phyloP scores from a whole-genome alignment of 2,113 vertebrate genomes.

The Cettia cetti region DNA sequence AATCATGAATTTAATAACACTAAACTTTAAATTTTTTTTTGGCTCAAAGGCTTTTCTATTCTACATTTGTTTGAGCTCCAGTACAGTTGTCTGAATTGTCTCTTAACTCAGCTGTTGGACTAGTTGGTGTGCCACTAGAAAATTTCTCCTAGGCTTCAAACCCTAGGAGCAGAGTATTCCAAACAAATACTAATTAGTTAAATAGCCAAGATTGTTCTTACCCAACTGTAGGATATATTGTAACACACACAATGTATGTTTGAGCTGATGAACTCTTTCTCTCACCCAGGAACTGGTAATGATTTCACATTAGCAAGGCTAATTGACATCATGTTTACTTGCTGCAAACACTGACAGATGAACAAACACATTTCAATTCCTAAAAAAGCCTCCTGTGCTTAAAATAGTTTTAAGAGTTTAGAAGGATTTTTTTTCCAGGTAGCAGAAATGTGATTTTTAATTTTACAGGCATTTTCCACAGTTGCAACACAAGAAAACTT shows the following conservation, averaged over 20 bases:
- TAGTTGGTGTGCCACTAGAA: not conserved
- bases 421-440: not conserved
- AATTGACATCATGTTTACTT: conserved; percentile 64
- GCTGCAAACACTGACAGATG: conserved; percentile 46
- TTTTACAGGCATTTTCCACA: not conserved
- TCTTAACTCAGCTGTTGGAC: not conserved
- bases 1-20: not conserved
- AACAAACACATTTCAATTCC: conserved; percentile 45
- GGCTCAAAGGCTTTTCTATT: not conserved
- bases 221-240: not conserved
- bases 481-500: not conserved
- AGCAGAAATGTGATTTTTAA: not conserved
- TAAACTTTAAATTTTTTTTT: not conserved
- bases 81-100: not conserved
- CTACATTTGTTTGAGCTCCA: not conserved
- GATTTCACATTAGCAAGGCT: conserved; percentile 60
- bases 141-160: not conserved
- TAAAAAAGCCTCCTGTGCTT: conserved; percentile 4
- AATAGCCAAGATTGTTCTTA: not conserved
- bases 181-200: not conserved
- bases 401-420: conserved; percentile 13
- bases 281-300: not conserved
- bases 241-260: not conserved
- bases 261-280: conserved; percentile 49
- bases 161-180: not conserved